Conservation (phyloP, 2,113 vertebrate species). For the Mystacornis crossleyi region DNA sequence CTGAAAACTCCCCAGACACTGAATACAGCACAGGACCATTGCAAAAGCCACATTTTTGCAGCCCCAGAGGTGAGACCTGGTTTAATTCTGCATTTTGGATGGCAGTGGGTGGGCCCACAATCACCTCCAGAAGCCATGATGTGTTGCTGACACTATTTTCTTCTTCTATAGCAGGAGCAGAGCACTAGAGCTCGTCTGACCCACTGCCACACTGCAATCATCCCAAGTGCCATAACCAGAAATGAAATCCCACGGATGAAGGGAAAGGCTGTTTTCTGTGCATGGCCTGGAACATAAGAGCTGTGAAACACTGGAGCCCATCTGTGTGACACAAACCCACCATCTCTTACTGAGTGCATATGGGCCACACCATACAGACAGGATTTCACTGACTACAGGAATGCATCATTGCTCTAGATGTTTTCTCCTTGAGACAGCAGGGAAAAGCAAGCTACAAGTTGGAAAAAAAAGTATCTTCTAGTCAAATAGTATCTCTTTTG, state of each 20-base stretch:
- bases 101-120: background rate
- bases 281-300: background rate
- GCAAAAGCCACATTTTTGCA: background rate
- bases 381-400: background rate
- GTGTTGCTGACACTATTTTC: background rate
- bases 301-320: background rate
- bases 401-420: background rate
- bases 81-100: background rate
- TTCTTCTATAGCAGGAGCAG: background rate
- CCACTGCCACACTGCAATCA: background rate
- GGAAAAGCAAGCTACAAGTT: background rate
- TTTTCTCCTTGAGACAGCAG: background rate
- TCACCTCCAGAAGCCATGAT: background rate
- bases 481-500: background rate
- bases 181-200: background rate
- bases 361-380: background rate
- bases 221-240: background rate
- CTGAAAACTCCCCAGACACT: background rate
- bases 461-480: background rate
- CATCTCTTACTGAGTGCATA: background rate
- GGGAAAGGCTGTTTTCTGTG: background rate
- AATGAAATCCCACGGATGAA: background rate
- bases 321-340: background rate
- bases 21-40: background rate
- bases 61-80: background rate